A percentile compares a stretch with the other conserved stretches of the same genome.
Conservation (phyloP, 2,888 invertebrate species). For the Cephus runcator region DNA sequence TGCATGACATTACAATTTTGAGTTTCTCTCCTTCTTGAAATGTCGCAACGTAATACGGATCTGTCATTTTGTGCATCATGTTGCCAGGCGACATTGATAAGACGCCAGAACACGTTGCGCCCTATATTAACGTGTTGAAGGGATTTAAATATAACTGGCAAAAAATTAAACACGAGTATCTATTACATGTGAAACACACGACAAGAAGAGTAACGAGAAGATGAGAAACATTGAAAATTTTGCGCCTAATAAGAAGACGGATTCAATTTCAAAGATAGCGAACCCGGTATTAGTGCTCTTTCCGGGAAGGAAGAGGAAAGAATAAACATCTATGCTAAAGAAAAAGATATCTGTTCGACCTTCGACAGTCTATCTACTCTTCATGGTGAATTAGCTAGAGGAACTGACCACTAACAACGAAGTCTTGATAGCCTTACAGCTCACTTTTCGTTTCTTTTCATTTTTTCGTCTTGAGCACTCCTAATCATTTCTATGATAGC, state of each 20-base stretch:
- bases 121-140: not conserved
- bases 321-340: not conserved
- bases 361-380: not conserved
- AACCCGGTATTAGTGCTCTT: not conserved
- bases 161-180: not conserved
- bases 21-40: not conserved
- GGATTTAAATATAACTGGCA: not conserved
- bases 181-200: not conserved
- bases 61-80: not conserved
- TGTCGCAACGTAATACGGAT: not conserved
- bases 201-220: not conserved
- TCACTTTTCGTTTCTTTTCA: not conserved
- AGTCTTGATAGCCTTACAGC: not conserved
- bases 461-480: not conserved
- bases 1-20: not conserved
- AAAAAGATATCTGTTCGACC: not conserved
- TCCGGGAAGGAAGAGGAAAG: not conserved
- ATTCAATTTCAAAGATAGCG: not conserved
- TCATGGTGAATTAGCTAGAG: not conserved
- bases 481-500: no score
- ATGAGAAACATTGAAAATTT: not conserved
- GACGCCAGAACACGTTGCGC: not conserved
- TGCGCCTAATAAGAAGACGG: not conserved
- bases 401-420: not conserved
- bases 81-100: not conserved